phyloP scores from a whole-genome alignment of 2,113 vertebrate genomes.

The Prunella himalayana region DNA sequence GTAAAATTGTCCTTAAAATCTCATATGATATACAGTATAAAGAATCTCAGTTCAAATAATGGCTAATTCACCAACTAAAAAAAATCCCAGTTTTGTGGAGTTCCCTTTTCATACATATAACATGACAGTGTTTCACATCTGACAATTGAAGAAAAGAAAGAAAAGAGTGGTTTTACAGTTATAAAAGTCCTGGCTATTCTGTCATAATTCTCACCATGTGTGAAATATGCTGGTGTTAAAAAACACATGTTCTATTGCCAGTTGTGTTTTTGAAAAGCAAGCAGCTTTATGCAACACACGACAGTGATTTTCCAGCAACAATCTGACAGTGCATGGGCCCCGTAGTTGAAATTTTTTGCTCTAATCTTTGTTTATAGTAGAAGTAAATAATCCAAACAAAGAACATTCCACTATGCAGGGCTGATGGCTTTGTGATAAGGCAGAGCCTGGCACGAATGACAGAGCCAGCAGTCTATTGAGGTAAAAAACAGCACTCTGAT shows the following conservation, averaged over 20 bases:
- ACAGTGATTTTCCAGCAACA: conserved; percentile 75
- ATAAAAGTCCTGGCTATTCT: not conserved
- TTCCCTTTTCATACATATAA: not conserved
- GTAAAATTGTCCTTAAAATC: not conserved
- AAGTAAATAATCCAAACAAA: conserved; percentile 84
- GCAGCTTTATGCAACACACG: conserved; percentile 43
- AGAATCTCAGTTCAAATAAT: not conserved
- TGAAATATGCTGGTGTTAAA: not conserved
- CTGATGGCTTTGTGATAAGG: conserved; percentile 80
- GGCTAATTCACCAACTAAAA: not conserved
- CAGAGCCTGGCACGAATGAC: conserved; percentile 79
- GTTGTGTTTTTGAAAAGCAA: not conserved
- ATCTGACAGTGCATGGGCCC: conserved; percentile 69
- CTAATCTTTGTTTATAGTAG: conserved; percentile 91
- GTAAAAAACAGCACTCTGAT: conserved; percentile 70
- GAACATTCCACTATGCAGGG: conserved; percentile 71
- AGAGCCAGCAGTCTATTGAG: conserved; percentile 73
- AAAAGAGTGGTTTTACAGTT: not conserved
- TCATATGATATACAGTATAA: not conserved
- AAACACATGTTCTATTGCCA: not conserved
- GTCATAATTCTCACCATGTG: not conserved
- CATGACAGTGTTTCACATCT: not conserved
- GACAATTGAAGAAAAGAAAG: not conserved
- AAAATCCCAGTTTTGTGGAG: not conserved
- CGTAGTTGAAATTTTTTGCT: conserved; percentile 74